These are phyloP conservation scores for Boleophthalmus pectinirostris DNA, from an alignment of 2,113 vertebrate species.

Conservation along the genomic window DNA sequence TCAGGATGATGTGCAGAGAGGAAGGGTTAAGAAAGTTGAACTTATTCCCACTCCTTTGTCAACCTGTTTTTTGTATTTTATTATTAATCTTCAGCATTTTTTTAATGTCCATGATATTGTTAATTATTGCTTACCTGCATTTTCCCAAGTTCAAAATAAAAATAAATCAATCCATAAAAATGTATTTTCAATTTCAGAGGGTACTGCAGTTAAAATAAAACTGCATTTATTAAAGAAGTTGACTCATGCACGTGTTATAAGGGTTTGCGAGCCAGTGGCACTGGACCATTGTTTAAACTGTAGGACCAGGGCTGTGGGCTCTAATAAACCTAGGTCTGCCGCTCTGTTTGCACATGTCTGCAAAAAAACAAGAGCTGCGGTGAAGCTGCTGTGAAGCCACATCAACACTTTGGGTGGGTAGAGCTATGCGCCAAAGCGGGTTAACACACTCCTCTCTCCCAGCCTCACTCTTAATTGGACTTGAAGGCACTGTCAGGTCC, in stretches of 20 bases:
- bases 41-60: too few species aligned
- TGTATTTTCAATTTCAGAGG: background rate
- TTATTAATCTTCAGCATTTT: too few species aligned
- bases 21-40: too few species aligned
- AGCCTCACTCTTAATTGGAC: constrained; percentile 75
- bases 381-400: constrained; percentile 48
- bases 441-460: constrained; percentile 67
- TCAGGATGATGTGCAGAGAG: too few species aligned
- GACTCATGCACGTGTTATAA: background rate
- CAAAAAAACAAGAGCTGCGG: constrained; percentile 31
- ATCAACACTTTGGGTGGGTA: constrained; percentile 62
- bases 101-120: too few species aligned
- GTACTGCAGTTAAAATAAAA: background rate
- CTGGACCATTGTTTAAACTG: constrained; percentile 35
- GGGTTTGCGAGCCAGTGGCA: constrained; percentile 10
- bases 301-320: constrained; percentile 31
- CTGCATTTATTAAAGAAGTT: background rate
- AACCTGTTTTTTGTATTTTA: too few species aligned
- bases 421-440: constrained; percentile 57
- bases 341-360: constrained; percentile 55
- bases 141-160: too few species aligned
- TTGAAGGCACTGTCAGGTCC: constrained; percentile 78
- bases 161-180: background rate
- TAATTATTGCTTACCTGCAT: too few species aligned
- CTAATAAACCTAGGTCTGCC: constrained; percentile 57